Evolutionary conservation across 2,113 vertebrate genomes (phyloP), one percentile per base, ranked within the genome.

Genomic region (Edolisoma coerulescens): DNA sequence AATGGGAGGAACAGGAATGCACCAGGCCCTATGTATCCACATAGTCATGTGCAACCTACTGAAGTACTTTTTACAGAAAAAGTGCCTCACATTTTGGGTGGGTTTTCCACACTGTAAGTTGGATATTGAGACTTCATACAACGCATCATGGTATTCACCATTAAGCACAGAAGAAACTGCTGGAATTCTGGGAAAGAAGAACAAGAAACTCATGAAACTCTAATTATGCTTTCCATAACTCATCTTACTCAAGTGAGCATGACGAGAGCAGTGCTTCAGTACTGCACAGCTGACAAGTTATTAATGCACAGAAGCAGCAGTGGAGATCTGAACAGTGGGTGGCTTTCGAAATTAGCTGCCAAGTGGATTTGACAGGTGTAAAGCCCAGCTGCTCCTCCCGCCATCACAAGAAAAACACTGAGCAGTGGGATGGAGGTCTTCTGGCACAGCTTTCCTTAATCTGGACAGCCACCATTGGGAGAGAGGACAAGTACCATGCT

Each of bases 261-360:
- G 68, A 80, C 80, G 86, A 93, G 64, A 93, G 47, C 71, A 84
- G 83, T 35, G 71, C 89, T 89, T 86, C 64, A 95, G 54, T 33
- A 65, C 2, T 11, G 42, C 89, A 89, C 86, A 95, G 92, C 86
- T 95, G 90, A 95, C 75, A 95, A 86, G 67, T 80, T 81, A 96
- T 94, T 90, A 95, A 93, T 61, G 82, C 79, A 89, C 54, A 96
- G 54, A 96, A 93, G 84, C 85, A 86, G 86, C 79, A 94, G 88
- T 89, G 71, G 88, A 93, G 85, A 92, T 88, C 80, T 86, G 65
- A 94, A 92, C 94, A 94, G 88, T 74, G 83, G 86, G 88, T 81
- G 83, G 88, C 80, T 96, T 90, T 95, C 1, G 0, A 90, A 95
- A 95, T 95, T 42, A 97, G 76, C 89, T 90, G 90, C 94, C 89